Base-by-base conservation (phyloP, 2,797 vertebrate genomes). In the Hipposideros larvatus region DNA sequence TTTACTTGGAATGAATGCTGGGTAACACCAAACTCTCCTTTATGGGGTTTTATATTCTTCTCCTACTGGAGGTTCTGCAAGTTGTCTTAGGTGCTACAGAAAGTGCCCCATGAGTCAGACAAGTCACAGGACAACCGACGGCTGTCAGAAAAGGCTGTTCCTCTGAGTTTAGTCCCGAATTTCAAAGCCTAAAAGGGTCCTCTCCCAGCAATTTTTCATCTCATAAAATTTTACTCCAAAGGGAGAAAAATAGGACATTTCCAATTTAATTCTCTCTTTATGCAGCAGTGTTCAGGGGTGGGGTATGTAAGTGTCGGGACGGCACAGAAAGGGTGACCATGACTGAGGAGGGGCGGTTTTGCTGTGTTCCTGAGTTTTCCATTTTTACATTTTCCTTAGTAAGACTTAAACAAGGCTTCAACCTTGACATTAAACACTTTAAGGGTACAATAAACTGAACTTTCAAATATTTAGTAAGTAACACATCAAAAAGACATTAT, bases 161-260 rank as follows among this genome's bases (percentile, higher is more conserved):
- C 48, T 78, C 51, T 7, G 14, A 34, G 22, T 86, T 88, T 82
- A 71, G 73, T 90, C 65, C 63, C 74, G 86, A 31, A 88, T 34
- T 92, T 63, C 55, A 37, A 92, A 83, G 11, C 46, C 88, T 63
- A 15, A 51, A 61, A 77, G 80, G 22, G 63, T 41, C 48, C 46
- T 77, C 84, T 87, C 74, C 61, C n/a, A 55, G 46, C 83, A 34
- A 66, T 46, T 84, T 87, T 74, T 71, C 87, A 79, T 75, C 85
- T 86, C 66, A 9, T 57, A 74, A 70, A 90, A 91, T 48, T 95
- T 80, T 85, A 85, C 66, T 90, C 83, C 65, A 55, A 86, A 73
- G n/a, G 59, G 65, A 59, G 46, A 77, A 75, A 51, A 79, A 37
- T 0, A 28, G 1, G 84, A 37, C 57, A 37, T n/a, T 74, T 71